phyloP scores from a whole-genome alignment of 2,797 vertebrate species.

The Aplochiton taeniatus region DNA sequence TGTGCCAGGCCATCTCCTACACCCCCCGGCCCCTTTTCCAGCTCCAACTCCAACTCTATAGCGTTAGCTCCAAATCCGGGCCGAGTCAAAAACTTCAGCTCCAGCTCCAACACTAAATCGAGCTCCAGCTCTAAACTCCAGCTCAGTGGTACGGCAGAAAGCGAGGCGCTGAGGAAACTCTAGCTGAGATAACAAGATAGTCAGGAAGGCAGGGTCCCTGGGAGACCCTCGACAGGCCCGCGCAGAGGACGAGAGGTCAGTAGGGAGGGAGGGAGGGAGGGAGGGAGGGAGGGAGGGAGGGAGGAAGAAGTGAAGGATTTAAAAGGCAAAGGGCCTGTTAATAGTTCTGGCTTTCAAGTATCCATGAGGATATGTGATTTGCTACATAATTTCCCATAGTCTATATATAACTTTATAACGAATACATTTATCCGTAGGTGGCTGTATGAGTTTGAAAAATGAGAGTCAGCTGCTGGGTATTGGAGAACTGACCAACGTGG shows the following conservation, averaged over 20 bases:
- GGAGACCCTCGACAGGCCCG: slow-evolving; percentile 51
- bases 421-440: too few relatives aligned
- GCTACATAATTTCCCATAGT: too few relatives aligned
- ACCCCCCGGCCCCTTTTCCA: too few relatives aligned
- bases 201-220: slow-evolving; percentile 61
- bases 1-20: not conserved
- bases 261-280: not conserved
- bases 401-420: too few relatives aligned
- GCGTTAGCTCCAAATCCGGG: too few relatives aligned
- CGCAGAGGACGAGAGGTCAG: slow-evolving; percentile 16
- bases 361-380: too few relatives aligned
- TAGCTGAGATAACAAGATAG: slow-evolving; percentile 82
- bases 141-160: slow-evolving; percentile 42
- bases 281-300: slow-evolving; percentile 1
- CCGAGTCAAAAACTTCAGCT: too few relatives aligned
- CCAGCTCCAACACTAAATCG: too few relatives aligned
- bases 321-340: slow-evolving; percentile 24
- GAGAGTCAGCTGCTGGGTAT: too few relatives aligned
- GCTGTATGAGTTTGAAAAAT: too few relatives aligned
- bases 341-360: not conserved
- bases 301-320: not conserved
- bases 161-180: slow-evolving; percentile 74
- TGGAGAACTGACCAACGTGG: slow-evolving; percentile 22
- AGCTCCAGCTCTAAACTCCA: too few relatives aligned
- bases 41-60: too few relatives aligned